Percentiles rank a stretch among this genome's conserved stretches.
phyloP scores from a whole-genome alignment of 2,797 vertebrate genomes.

The Scomberomorus guttatus region DNA sequence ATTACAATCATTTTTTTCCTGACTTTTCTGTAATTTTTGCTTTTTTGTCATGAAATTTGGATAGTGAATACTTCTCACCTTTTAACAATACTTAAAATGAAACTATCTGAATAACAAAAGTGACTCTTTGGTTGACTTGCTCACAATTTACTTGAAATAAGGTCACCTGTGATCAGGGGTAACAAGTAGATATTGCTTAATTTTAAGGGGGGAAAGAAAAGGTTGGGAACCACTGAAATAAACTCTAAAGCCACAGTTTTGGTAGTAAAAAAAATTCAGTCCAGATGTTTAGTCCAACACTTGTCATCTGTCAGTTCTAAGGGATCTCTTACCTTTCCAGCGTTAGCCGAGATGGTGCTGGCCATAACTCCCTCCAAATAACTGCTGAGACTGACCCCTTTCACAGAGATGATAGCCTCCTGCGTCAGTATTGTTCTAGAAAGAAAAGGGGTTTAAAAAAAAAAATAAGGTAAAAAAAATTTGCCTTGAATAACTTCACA shows the following conservation, averaged over 20 bases:
- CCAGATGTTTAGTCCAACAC: background rate
- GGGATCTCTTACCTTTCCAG: slow-evolving; percentile 90
- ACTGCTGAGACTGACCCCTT: slow-evolving; percentile 97
- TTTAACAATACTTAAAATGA: background rate
- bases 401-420: slow-evolving; percentile 98
- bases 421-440: slow-evolving; percentile 94
- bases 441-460: background rate
- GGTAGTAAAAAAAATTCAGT: background rate
- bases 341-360: slow-evolving; percentile 94
- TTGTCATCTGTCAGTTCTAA: background rate
- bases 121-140: background rate
- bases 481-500: background rate
- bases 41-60: no score
- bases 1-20: no score
- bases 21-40: no score
- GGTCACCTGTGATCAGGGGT: no score
- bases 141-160: no score
- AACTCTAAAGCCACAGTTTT: background rate
- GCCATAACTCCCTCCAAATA: slow-evolving; percentile 97
- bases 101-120: background rate
- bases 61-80: background rate
- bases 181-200: background rate
- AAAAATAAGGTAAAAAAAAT: background rate
- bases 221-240: background rate
- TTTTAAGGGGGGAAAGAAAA: background rate